Evolutionary conservation across 2,113 vertebrate species (phyloP).

Genomic region (Brachyhypopomus occidentalis): DNA sequence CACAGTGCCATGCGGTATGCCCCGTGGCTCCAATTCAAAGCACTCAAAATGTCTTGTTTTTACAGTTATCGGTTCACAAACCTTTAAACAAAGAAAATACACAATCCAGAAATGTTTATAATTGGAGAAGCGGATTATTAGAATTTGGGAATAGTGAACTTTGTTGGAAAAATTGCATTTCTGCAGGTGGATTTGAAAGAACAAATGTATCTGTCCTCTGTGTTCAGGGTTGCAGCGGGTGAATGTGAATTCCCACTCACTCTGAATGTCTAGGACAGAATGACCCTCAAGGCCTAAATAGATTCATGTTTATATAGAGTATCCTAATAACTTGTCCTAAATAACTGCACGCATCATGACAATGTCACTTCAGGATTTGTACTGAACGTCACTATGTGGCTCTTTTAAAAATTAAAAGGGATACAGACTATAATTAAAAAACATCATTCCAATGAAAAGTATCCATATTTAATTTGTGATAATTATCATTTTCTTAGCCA

Average conservation of each 20-base stretch:
- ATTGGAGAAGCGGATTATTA: slow-evolving; percentile 25
- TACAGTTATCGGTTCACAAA: slow-evolving; percentile 11
- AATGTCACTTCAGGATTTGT: slow-evolving; percentile 38
- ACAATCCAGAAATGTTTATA: background rate
- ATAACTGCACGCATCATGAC: slow-evolving; percentile 49
- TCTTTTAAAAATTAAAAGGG: background rate
- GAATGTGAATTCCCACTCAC: slow-evolving; percentile 53
- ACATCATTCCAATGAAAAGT: background rate
- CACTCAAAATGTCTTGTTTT: slow-evolving; percentile 9
- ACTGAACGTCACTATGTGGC: slow-evolving; percentile 1
- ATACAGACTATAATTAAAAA: background rate
- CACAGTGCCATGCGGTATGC: slow-evolving; percentile 1
- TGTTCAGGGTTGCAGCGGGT: slow-evolving; percentile 43
- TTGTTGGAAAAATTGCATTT: slow-evolving; percentile 40
- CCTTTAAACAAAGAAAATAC: slow-evolving; percentile 11
- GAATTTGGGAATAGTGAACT: slow-evolving; percentile 31
- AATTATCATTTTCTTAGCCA: background rate
- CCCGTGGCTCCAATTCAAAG: slow-evolving; percentile 41
- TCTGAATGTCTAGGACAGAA: slow-evolving; percentile 56
- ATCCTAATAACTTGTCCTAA: slow-evolving; percentile 57
- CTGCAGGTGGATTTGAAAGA: slow-evolving; percentile 37
- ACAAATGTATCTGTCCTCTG: slow-evolving; percentile 51
- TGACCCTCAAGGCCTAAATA: slow-evolving; percentile 52
- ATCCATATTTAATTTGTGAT: background rate
- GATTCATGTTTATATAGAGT: slow-evolving; percentile 56